Conservation (phyloP, 1,140 invertebrate genomes). For the Drosophila willistoni region DNA sequence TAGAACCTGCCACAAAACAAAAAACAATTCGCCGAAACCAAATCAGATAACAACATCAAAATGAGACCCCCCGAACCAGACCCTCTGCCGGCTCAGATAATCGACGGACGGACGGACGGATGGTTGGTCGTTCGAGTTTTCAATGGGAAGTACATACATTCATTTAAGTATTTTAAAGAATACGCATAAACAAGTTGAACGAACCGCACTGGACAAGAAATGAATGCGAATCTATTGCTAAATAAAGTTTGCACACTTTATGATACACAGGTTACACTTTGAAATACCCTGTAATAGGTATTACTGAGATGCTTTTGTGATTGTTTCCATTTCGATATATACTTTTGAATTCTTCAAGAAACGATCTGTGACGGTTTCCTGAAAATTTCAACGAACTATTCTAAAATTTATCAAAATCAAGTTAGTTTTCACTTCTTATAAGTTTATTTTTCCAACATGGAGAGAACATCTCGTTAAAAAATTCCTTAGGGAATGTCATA, state of each 20-base stretch:
- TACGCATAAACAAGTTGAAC: conserved; percentile 62
- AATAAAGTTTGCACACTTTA: not conserved
- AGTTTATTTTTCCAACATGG: too few relatives aligned
- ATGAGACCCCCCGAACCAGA: conserved; percentile 19
- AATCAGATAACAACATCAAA: conserved; percentile 30
- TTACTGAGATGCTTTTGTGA: too few relatives aligned
- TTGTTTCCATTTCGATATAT: too few relatives aligned
- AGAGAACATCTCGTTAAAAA: too few relatives aligned
- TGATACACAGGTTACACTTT: not conserved
- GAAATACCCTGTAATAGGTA: not conserved
- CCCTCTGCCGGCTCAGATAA: conserved; percentile 16
- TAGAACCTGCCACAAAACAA: conserved; percentile 25
- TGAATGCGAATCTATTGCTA: conserved; percentile 18
- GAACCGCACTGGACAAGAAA: conserved; percentile 42
- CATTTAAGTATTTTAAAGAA: conserved; percentile 8
- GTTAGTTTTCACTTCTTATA: too few relatives aligned
- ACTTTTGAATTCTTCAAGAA: too few relatives aligned
- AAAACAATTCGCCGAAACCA: conserved; percentile 23
- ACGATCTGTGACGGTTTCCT: too few relatives aligned
- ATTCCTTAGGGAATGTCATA: too few relatives aligned
- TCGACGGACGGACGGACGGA: conserved; percentile 11
- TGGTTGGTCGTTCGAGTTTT: not conserved
- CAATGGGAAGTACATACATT: conserved; percentile 6
- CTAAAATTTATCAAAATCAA: too few relatives aligned
- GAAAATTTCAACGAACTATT: too few relatives aligned